phyloP scores from a whole-genome alignment of 2,797 vertebrate species.

The Clarias platycephalus region DNA sequence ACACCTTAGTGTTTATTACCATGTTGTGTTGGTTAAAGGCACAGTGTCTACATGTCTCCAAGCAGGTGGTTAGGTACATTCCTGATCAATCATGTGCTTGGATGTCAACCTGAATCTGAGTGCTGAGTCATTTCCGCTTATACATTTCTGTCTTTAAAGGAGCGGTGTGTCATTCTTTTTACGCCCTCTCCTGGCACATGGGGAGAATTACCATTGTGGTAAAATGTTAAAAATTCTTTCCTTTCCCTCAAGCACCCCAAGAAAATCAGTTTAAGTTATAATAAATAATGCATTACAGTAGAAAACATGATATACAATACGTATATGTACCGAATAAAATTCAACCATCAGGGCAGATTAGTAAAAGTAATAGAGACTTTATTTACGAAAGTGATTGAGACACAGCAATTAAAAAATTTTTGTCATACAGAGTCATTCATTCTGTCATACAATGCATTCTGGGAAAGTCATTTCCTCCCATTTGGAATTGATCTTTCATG shows the following conservation, averaged over 20 bases:
- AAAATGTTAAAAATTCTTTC: not conserved
- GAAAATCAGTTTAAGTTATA: not conserved
- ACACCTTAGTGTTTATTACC: constrained; percentile 48
- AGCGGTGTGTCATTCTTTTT: not conserved
- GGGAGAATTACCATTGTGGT: not conserved
- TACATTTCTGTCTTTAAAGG: not conserved
- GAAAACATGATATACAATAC: too few species aligned
- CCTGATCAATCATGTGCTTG: not conserved
- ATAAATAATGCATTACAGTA: not conserved
- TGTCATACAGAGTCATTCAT: too few species aligned
- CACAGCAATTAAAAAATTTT: too few species aligned
- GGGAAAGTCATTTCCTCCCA: too few species aligned
- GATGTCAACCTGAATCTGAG: not conserved
- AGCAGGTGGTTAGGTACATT: not conserved
- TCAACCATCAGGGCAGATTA: not conserved
- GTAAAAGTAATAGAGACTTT: not conserved
- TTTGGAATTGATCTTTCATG: too few species aligned
- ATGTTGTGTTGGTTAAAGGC: constrained; percentile 46
- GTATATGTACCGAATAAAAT: not conserved
- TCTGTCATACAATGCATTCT: too few species aligned
- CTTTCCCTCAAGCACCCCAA: not conserved
- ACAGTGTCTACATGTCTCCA: constrained; percentile 31
- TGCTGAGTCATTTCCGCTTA: not conserved
- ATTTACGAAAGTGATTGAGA: too few species aligned
- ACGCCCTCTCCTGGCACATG: not conserved